Evolutionary conservation across 53 echinoderm and acorn worm species (phyloP).

Genomic region (Zoroaster sp.): DNA sequence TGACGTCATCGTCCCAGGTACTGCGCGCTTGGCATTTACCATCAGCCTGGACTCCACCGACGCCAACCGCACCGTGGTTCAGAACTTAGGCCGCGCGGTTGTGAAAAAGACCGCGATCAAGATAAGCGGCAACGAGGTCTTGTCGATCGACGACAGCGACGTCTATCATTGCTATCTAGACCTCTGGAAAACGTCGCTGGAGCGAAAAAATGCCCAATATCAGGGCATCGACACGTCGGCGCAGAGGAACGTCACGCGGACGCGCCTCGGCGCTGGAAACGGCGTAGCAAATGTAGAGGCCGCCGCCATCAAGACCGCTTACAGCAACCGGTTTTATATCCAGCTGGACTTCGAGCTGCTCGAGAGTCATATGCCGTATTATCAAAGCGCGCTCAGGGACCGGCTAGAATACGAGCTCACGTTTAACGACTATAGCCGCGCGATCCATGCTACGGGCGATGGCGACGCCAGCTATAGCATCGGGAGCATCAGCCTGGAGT

Average conservation of each 20-base stretch:
- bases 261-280: slow-evolving; percentile 27
- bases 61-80: background rate
- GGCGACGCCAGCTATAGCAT: too few relatives aligned
- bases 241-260: background rate
- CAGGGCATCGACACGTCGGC: slow-evolving; percentile 4
- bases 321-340: slow-evolving; percentile 9
- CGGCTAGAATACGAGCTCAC: slow-evolving; percentile 28
- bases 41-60: background rate
- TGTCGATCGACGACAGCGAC: background rate
- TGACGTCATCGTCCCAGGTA: slow-evolving; percentile 13
- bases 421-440: too few relatives aligned
- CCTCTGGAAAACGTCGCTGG: background rate
- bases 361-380: slow-evolving; percentile 25
- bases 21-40: background rate
- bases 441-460: too few relatives aligned
- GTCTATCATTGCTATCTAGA: background rate
- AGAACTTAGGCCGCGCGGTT: slow-evolving; percentile 31
- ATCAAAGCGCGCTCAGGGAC: slow-evolving; percentile 17
- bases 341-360: slow-evolving; percentile 46
- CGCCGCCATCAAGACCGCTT: slow-evolving; percentile 7
- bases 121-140: background rate
- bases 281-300: background rate
- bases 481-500: too few relatives aligned
- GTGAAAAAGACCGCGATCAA: slow-evolving; percentile 20
- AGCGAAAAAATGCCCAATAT: too few relatives aligned